Conservation (phyloP, 2,113 vertebrate species). For the Lipotes vexillifer region DNA sequence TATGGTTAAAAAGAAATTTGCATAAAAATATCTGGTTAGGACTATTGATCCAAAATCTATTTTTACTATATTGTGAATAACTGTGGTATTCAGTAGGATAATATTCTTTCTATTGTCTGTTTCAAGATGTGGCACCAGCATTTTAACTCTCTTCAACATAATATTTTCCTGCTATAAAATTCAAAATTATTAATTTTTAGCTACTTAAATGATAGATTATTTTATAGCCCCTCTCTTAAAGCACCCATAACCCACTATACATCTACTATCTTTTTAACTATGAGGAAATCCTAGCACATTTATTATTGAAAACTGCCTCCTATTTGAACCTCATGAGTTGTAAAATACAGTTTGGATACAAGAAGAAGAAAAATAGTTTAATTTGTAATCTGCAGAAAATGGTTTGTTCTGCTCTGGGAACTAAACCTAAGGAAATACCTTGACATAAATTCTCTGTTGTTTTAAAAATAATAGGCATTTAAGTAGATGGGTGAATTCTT, state of each 20-base stretch:
- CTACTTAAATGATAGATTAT: background rate
- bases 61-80: background rate
- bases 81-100: background rate
- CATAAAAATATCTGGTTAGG: background rate
- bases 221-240: background rate
- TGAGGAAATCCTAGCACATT: constrained; percentile 16
- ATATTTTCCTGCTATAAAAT: constrained; percentile 20
- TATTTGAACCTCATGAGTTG: constrained; percentile 58
- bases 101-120: background rate
- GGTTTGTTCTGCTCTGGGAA: constrained; percentile 67
- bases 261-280: background rate
- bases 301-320: background rate
- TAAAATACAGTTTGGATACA: constrained; percentile 72
- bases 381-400: constrained; percentile 60
- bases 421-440: constrained; percentile 59
- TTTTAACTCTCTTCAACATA: constrained; percentile 20
- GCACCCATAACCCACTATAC: accelerated
- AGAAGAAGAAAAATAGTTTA: constrained; percentile 72
- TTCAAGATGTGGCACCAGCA: background rate
- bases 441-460: constrained; percentile 55
- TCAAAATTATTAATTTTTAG: constrained; percentile 46
- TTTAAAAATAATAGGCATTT: constrained; percentile 59
- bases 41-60: background rate
- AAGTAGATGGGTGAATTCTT: constrained; percentile 43
- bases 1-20: background rate